These are phyloP conservation scores for Neosalanx taihuensis DNA, from an alignment of 2,797 vertebrate genomes.

Conservation along the genomic window DNA sequence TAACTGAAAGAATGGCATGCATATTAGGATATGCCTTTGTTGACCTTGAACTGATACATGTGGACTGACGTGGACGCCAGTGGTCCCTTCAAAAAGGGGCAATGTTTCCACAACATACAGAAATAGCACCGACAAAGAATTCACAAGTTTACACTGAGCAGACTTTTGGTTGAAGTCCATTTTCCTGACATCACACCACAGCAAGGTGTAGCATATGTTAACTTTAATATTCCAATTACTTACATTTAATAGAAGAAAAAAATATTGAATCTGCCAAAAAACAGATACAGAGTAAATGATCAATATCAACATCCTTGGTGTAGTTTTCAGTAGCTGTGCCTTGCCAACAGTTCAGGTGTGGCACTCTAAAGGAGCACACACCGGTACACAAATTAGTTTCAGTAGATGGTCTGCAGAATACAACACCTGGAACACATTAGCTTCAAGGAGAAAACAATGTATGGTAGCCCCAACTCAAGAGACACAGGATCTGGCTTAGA, in stretches of 20 bases:
- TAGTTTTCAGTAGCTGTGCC: neutral
- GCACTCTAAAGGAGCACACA: neutral
- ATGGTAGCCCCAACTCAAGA: neutral
- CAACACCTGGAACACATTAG: constrained; percentile 11
- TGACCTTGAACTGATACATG: too few relatives aligned
- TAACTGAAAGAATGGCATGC: neutral
- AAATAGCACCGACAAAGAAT: neutral
- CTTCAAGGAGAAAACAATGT: neutral
- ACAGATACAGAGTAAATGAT: neutral
- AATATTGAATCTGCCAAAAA: neutral
- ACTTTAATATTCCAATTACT: neutral
- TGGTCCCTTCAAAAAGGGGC: constrained; percentile 5
- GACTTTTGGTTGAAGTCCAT: neutral
- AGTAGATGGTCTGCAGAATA: neutral
- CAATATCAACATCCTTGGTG: neutral
- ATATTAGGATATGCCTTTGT: too few relatives aligned
- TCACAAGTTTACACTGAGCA: neutral
- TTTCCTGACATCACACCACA: neutral
- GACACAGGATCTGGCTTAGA: neutral
- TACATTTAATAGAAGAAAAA: neutral
- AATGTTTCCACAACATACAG: constrained; percentile 7
- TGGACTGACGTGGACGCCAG: too few relatives aligned
- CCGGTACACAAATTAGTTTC: constrained; percentile 12
- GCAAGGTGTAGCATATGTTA: neutral
- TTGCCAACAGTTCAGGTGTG: neutral